Conservation (phyloP, 2,797 vertebrate species). For the Gobio occitaniae region DNA sequence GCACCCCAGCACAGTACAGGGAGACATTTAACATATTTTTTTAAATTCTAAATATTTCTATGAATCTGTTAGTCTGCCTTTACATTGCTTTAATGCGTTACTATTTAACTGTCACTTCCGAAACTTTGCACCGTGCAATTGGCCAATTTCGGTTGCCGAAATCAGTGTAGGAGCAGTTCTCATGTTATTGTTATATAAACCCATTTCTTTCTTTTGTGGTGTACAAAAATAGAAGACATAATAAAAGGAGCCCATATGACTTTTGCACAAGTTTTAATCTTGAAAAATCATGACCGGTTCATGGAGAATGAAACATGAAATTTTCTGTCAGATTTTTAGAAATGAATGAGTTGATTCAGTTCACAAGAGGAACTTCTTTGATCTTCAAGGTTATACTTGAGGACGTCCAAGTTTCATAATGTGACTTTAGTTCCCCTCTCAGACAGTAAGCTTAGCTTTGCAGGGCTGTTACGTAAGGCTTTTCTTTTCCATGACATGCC, state of each 20-base stretch:
- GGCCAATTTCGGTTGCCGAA: no score
- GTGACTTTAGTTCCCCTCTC: not conserved
- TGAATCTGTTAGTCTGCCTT: no score
- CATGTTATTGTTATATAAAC: not conserved
- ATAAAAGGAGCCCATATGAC: not conserved
- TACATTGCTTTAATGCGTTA: no score
- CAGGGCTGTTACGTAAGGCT: constrained; percentile 3
- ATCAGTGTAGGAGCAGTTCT: not conserved
- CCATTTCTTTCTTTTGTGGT: not conserved
- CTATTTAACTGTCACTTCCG: no score
- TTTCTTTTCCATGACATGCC: constrained; percentile 24
- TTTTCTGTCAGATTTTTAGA: not conserved
- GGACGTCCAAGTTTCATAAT: constrained; percentile 1
- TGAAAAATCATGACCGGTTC: not conserved
- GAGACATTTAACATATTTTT: no score
- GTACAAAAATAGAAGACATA: not conserved
- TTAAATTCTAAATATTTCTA: no score
- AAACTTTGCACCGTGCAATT: no score
- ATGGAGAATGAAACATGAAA: not conserved
- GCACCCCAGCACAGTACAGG: no score
- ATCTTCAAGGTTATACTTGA: constrained; percentile 9
- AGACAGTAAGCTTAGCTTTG: constrained; percentile 9
- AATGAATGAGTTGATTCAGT: not conserved
- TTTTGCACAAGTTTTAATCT: not conserved
- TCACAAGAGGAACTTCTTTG: not conserved